Evolutionary conservation across 1,140 invertebrate genomes (phyloP).

Genomic region (Drosophila baimaii): DNA sequence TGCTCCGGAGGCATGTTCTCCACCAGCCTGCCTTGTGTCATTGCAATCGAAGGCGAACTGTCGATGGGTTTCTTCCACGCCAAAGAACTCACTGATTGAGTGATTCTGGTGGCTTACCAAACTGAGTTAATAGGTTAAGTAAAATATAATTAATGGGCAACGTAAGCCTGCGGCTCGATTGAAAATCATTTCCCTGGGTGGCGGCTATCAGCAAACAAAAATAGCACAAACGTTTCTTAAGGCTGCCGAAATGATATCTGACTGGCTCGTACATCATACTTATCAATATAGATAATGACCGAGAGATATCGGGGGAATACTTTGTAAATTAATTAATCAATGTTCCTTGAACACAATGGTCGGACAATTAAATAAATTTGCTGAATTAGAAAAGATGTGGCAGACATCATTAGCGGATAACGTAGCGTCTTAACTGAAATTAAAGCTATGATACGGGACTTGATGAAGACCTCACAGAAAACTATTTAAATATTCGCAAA

Average conservation of each 20-base stretch:
- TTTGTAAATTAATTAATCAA: constrained; percentile 52
- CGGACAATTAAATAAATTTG: constrained; percentile 22
- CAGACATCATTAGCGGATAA: constrained; percentile 2
- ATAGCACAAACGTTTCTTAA: constrained; percentile 27
- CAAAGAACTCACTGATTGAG: constrained; percentile 27
- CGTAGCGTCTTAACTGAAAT: not conserved
- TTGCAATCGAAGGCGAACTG: not conserved
- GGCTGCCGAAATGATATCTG: constrained; percentile 34
- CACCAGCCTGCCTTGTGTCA: not conserved
- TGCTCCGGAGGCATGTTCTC: constrained; percentile 33
- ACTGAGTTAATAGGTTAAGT: constrained; percentile 38
- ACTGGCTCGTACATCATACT: constrained; percentile 48
- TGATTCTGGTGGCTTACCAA: constrained; percentile 29
- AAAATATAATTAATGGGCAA: constrained; percentile 39
- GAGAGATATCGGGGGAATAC: constrained; percentile 19
- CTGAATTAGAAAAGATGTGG: not conserved
- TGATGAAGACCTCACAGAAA: not conserved
- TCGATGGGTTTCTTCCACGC: not conserved
- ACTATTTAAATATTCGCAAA: not conserved
- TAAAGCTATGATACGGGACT: not conserved
- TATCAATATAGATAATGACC: constrained; percentile 29
- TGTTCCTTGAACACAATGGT: constrained; percentile 27
- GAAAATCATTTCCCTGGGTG: not conserved
- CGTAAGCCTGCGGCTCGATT: constrained; percentile 17
- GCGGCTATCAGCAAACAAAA: constrained; percentile 22